These are phyloP conservation scores for Drosophila mimetica DNA, from an alignment of 2,888 invertebrate genomes.

Conservation along the genomic window DNA sequence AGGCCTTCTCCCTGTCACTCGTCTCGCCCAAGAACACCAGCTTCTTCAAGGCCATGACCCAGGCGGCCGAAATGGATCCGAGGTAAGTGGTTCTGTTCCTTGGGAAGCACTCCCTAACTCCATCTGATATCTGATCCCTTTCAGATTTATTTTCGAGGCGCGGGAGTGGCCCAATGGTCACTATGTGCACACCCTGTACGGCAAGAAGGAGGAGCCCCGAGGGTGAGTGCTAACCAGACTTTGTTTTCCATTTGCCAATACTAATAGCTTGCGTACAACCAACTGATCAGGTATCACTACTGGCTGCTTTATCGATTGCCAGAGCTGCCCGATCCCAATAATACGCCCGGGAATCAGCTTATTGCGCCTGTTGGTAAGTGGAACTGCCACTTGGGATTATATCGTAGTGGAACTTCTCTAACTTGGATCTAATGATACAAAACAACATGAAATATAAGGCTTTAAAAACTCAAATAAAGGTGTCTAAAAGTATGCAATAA, in stretches of 20 bases:
- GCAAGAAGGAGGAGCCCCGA: slow-evolving; percentile 84
- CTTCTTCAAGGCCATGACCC: slow-evolving; percentile 91
- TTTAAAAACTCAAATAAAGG: background rate
- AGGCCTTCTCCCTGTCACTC: slow-evolving; percentile 91
- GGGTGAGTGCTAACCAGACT: slow-evolving; percentile 70
- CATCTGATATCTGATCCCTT: slow-evolving; percentile 2
- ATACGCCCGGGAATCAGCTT: slow-evolving; percentile 93
- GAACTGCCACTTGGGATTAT: background rate
- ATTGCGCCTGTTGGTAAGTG: slow-evolving; percentile 93
- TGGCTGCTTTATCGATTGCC: slow-evolving; percentile 94
- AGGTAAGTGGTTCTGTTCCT: slow-evolving; percentile 62
- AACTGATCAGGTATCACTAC: slow-evolving; percentile 89
- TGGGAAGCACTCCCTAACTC: too few species aligned
- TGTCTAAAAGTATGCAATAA: background rate
- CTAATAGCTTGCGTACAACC: background rate
- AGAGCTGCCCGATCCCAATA: slow-evolving; percentile 91
- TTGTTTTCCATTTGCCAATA: too few species aligned
- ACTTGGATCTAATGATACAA: background rate
- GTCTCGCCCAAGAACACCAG: slow-evolving; percentile 90
- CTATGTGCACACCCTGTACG: slow-evolving; percentile 93
- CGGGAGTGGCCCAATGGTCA: slow-evolving; percentile 97
- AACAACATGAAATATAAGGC: too few species aligned
- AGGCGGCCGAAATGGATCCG: slow-evolving; percentile 92
- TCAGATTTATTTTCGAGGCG: slow-evolving; percentile 89
- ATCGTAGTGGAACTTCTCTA: background rate